Percentiles rank a stretch among this genome's conserved stretches.
Evolutionary conservation across 2,113 vertebrate species (phyloP).

Genomic region (Urocynchramus pylzowi): DNA sequence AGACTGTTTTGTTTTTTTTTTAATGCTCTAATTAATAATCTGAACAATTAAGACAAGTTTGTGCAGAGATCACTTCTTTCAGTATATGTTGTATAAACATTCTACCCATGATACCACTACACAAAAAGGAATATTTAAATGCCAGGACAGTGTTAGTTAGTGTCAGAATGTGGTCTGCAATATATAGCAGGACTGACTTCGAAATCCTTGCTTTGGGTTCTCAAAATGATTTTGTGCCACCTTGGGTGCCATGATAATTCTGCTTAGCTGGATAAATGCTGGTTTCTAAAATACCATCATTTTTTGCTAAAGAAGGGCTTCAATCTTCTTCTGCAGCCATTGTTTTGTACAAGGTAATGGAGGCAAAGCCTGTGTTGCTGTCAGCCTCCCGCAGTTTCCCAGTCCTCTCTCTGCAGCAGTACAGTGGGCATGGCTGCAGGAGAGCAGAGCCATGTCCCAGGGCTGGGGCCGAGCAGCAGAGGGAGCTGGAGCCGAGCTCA

Average conservation of each 20-base stretch:
- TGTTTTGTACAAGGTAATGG: not conserved
- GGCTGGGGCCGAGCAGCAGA: slow-evolving; percentile 37
- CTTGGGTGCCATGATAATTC: not conserved
- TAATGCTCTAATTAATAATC: not conserved
- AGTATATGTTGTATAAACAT: not conserved
- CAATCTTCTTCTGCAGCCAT: not conserved
- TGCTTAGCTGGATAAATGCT: not conserved
- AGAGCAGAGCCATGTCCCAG: not conserved
- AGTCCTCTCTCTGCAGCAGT: not conserved
- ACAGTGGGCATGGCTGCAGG: not conserved
- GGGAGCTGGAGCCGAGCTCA: slow-evolving; percentile 46
- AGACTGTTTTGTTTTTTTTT: not conserved
- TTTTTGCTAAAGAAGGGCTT: not conserved
- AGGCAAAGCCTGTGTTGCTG: not conserved
- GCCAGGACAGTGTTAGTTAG: not conserved
- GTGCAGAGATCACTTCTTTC: not conserved
- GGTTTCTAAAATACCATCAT: not conserved
- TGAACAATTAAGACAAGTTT: not conserved
- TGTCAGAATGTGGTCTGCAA: not conserved
- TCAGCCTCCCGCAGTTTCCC: not conserved
- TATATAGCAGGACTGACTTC: not conserved
- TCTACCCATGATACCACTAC: not conserved
- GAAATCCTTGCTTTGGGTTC: not conserved
- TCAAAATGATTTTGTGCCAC: not conserved
- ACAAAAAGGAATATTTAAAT: not conserved